These are phyloP conservation scores for Diuraphis noxia DNA, from an alignment of 1,140 invertebrate species.

Conservation along the genomic window DNA sequence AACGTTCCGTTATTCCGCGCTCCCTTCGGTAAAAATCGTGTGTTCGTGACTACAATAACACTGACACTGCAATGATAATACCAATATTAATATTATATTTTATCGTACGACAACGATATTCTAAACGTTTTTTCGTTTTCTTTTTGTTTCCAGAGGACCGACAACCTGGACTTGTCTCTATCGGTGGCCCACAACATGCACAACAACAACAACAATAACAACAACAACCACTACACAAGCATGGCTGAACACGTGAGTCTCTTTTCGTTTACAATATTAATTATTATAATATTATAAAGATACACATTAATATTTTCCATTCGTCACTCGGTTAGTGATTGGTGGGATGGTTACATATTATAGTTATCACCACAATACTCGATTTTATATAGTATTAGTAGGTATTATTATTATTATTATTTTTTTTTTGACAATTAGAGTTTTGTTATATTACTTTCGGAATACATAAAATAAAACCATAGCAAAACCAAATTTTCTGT, in stretches of 20 bases:
- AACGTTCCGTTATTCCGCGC: neutral
- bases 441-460: neutral
- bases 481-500: neutral
- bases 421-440: neutral
- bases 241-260: slow-evolving; percentile 44
- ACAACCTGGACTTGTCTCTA: slow-evolving; percentile 73
- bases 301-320: neutral
- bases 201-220: slow-evolving; percentile 72
- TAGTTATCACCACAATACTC: neutral
- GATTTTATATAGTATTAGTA: neutral
- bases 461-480: neutral
- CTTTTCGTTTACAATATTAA: neutral
- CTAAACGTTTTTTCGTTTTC: slow-evolving; percentile 46
- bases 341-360: neutral
- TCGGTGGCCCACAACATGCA: slow-evolving; percentile 69
- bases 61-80: neutral
- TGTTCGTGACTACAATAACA: neutral
- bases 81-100: too few species aligned
- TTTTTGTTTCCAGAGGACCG: slow-evolving; percentile 72
- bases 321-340: neutral
- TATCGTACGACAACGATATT: neutral
- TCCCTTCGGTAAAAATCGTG: slow-evolving; percentile 4
- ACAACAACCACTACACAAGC: slow-evolving; percentile 65
- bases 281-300: neutral
- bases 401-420: neutral